phyloP scores from a whole-genome alignment of 2,113 vertebrate genomes.

The Chamaea fasciata region DNA sequence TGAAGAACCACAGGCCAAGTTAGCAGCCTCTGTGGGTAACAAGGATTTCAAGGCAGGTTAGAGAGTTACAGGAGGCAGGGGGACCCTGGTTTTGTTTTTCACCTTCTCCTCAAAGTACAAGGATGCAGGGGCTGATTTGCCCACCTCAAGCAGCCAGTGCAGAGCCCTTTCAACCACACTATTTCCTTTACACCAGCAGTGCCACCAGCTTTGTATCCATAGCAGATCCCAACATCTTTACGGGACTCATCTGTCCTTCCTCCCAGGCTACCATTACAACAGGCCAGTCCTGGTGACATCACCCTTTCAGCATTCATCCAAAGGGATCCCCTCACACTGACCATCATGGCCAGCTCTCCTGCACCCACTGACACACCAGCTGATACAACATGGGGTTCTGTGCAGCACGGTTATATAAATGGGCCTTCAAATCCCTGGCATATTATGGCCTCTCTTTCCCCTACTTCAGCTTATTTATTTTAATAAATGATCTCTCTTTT shows the following conservation, averaged over 20 bases:
- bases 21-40: background rate
- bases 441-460: background rate
- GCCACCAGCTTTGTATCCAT: background rate
- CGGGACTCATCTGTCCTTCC: background rate
- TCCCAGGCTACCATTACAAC: background rate
- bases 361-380: background rate
- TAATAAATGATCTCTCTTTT: background rate
- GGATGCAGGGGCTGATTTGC: background rate
- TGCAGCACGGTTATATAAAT: accelerated
- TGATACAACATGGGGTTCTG: background rate
- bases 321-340: accelerated
- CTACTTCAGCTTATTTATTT: background rate
- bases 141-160: no score
- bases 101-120: accelerated
- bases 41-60: background rate
- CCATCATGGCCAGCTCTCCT: background rate
- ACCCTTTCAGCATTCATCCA: background rate
- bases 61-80: background rate
- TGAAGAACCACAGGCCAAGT: background rate
- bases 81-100: background rate
- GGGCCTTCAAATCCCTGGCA: background rate
- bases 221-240: background rate
- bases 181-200: background rate
- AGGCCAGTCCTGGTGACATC: background rate
- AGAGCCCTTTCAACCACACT: background rate